A percentile compares a stretch with the other conserved stretches of the same genome.
Evolutionary conservation across 2,113 vertebrate species (phyloP).

Genomic region (Pseudorhombus dupliciocellatus): DNA sequence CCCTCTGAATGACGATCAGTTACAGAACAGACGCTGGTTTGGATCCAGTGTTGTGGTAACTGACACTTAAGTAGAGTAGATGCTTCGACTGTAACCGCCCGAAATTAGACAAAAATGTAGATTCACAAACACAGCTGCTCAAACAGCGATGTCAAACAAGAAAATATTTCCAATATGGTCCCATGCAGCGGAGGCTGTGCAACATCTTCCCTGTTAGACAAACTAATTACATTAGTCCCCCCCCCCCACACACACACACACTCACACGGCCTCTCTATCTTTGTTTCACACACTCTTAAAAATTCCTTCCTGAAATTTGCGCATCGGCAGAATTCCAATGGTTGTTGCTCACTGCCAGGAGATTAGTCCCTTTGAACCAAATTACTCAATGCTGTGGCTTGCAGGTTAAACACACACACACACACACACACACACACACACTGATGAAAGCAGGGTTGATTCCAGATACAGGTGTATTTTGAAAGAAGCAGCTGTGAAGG

Average conservation of each 20-base stretch:
- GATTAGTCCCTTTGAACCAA: slow-evolving; percentile 69
- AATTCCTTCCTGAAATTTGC: background rate
- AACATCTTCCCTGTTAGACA: background rate
- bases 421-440: slow-evolving; percentile 23
- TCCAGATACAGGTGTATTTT: slow-evolving; percentile 51
- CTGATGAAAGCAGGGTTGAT: slow-evolving; percentile 56
- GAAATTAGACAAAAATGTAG: no score
- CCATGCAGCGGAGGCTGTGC: background rate
- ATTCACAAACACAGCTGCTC: no score
- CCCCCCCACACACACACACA: slow-evolving; percentile 1
- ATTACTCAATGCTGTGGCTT: slow-evolving; percentile 62
- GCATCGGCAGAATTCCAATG: slow-evolving; percentile 39
- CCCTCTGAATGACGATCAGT: background rate
- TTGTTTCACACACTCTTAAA: slow-evolving; percentile 1
- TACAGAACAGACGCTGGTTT: background rate
- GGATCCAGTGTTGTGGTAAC: background rate
- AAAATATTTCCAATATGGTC: background rate
- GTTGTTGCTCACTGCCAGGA: slow-evolving; percentile 53
- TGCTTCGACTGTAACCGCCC: no score
- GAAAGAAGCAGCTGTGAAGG: slow-evolving; percentile 27
- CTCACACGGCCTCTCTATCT: background rate
- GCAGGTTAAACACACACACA: slow-evolving; percentile 51
- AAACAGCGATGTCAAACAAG: background rate
- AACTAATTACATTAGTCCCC: background rate
- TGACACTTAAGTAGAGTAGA: background rate